Evolutionary conservation across 2,113 vertebrate genomes (phyloP).

Genomic region (Psophia crepitans): DNA sequence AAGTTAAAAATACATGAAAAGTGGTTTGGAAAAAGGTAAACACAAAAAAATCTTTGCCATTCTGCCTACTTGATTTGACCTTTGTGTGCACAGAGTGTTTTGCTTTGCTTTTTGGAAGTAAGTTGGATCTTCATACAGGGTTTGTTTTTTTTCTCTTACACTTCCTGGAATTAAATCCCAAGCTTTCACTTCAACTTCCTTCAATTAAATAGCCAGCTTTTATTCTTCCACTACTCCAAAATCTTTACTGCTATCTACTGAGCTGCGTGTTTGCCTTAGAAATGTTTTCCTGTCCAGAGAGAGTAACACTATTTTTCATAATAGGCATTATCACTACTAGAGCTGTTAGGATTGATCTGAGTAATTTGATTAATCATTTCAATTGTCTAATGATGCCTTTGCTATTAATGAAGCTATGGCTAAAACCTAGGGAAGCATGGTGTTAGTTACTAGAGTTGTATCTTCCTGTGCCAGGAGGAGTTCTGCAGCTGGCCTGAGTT

Average conservation of each 20-base stretch:
- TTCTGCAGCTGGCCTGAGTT: not conserved
- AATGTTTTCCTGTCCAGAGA: not conserved
- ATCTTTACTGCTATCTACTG: not conserved
- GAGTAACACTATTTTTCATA: not conserved
- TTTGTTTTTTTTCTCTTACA: not conserved
- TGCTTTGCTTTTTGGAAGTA: not conserved
- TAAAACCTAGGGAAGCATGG: not conserved
- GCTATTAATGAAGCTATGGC: not conserved
- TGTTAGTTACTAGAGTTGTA: not conserved
- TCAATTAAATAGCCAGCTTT: conserved; percentile 2
- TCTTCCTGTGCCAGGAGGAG: conserved; percentile 4
- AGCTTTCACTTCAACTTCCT: conserved; percentile 15
- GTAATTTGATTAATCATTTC: not conserved
- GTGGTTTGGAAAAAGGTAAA: not conserved
- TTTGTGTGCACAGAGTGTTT: not conserved
- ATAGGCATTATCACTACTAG: not conserved
- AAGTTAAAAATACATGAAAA: not conserved
- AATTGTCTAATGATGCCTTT: not conserved
- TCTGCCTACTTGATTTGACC: not conserved
- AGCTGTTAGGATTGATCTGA: not conserved
- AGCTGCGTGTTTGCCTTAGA: not conserved
- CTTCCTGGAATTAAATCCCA: conserved; percentile 37
- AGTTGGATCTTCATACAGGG: not conserved
- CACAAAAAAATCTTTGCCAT: not conserved
- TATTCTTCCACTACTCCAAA: not conserved